Conservation (phyloP, 2,113 vertebrate species). For the Erpornis zantholeuca region DNA sequence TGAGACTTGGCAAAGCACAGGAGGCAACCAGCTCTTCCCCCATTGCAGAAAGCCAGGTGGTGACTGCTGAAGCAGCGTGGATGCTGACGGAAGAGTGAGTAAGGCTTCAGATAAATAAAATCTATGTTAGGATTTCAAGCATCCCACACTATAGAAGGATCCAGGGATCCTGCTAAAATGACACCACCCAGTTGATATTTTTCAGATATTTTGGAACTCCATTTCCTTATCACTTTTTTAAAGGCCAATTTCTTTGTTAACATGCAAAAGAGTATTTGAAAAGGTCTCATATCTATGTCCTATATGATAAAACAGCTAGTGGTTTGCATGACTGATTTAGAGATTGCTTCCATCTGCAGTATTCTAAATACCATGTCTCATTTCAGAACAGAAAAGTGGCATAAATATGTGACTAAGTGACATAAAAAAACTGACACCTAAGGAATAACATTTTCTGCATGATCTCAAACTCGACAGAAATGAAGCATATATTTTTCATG, state of each 20-base stretch:
- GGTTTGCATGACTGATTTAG: constrained; percentile 19
- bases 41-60: neutral
- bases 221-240: constrained; percentile 3
- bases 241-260: constrained; percentile 29
- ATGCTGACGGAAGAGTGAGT: neutral
- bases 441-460: neutral
- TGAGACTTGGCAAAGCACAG: neutral
- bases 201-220: constrained; percentile 12
- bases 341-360: constrained; percentile 24
- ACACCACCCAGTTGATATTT: neutral
- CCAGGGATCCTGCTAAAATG: neutral
- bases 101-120: neutral
- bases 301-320: neutral
- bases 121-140: neutral
- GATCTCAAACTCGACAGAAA: neutral
- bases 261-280: neutral
- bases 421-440: constrained; percentile 1
- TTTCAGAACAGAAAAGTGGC: constrained; percentile 19
- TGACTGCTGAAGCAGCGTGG: neutral
- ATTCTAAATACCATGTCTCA: constrained; percentile 24
- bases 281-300: neutral
- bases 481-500: neutral
- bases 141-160: neutral
- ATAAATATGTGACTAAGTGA: constrained; percentile 36
- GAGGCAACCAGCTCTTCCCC: neutral